phyloP scores from a whole-genome alignment of 1,140 invertebrate species.

The Tribolium madens region DNA sequence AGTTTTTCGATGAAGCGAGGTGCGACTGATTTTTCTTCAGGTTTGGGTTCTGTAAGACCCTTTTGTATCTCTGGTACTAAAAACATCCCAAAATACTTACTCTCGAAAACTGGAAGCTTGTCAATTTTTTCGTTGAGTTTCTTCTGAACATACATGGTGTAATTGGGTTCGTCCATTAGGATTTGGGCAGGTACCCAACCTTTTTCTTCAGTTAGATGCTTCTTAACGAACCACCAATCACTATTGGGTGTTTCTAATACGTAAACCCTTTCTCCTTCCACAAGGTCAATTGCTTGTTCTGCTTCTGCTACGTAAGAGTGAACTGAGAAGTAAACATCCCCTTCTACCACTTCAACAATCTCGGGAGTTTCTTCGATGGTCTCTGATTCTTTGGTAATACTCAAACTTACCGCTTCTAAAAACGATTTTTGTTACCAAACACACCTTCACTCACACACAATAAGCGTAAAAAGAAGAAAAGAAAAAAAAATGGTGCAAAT shows the following conservation, averaged over 20 bases:
- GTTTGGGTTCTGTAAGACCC: slow-evolving; percentile 77
- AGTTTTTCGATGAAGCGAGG: slow-evolving; percentile 89
- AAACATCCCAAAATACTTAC: slow-evolving; percentile 72
- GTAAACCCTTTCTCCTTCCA: slow-evolving; percentile 90
- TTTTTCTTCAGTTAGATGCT: slow-evolving; percentile 89
- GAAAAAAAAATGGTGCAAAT: slow-evolving; percentile 25
- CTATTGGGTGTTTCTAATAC: slow-evolving; percentile 84
- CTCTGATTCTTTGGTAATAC: slow-evolving; percentile 71
- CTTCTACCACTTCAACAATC: slow-evolving; percentile 69
- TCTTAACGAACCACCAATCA: slow-evolving; percentile 94
- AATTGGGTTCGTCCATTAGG: slow-evolving; percentile 84
- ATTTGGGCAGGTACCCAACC: slow-evolving; percentile 94
- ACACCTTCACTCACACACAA: slow-evolving; percentile 9
- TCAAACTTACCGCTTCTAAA: slow-evolving; percentile 71
- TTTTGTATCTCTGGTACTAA: too few species aligned
- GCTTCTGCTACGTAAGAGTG: slow-evolving; percentile 90
- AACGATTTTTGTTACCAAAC: slow-evolving; percentile 38
- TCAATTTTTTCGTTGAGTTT: slow-evolving; percentile 92
- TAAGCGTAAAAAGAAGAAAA: slow-evolving; percentile 9
- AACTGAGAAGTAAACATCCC: slow-evolving; percentile 84
- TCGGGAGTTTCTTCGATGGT: slow-evolving; percentile 67
- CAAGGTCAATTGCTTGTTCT: slow-evolving; percentile 86
- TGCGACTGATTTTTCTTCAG: slow-evolving; percentile 81
- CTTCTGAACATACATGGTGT: slow-evolving; percentile 85
- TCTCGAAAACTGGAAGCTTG: slow-evolving; percentile 91